Percentiles rank a stretch among this genome's conserved stretches.
phyloP scores from a whole-genome alignment of 2,113 vertebrate species.

The Brachypodius melanocephalos region DNA sequence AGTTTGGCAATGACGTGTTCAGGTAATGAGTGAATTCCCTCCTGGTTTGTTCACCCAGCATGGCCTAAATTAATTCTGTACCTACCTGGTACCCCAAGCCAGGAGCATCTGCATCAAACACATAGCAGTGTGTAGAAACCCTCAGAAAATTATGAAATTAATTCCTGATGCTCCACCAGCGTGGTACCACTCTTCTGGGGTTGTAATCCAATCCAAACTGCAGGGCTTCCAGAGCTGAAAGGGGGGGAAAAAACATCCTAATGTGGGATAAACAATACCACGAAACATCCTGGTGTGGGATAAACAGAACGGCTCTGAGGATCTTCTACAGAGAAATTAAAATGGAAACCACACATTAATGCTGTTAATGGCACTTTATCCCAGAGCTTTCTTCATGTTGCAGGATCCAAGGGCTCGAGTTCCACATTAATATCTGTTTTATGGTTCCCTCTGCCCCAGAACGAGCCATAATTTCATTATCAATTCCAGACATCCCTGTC shows the following conservation, averaged over 20 bases:
- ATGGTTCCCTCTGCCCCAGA: not conserved
- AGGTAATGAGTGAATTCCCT: not conserved
- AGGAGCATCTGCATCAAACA: not conserved
- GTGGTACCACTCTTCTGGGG: not conserved
- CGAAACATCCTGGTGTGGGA: not conserved
- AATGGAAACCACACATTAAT: not conserved
- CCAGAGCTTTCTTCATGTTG: not conserved
- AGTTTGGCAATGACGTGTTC: not conserved
- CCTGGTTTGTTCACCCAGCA: not conserved
- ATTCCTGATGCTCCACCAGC: not conserved
- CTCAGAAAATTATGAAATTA: not conserved
- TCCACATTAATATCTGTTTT: not conserved
- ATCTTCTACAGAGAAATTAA: not conserved
- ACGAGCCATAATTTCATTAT: slow-evolving; percentile 32
- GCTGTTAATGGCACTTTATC: not conserved
- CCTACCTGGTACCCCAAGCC: not conserved
- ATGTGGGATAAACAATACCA: not conserved
- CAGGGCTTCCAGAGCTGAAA: not conserved
- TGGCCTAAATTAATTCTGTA: not conserved
- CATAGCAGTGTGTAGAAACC: rapidly evolving
- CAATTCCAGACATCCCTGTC: slow-evolving; percentile 15
- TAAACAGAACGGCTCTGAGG: not conserved
- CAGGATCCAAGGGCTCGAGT: not conserved
- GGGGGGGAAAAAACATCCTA: not conserved
- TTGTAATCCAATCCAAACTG: not conserved